Conservation (phyloP, 1,140 invertebrate genomes). For the Sinonovacula constricta region DNA sequence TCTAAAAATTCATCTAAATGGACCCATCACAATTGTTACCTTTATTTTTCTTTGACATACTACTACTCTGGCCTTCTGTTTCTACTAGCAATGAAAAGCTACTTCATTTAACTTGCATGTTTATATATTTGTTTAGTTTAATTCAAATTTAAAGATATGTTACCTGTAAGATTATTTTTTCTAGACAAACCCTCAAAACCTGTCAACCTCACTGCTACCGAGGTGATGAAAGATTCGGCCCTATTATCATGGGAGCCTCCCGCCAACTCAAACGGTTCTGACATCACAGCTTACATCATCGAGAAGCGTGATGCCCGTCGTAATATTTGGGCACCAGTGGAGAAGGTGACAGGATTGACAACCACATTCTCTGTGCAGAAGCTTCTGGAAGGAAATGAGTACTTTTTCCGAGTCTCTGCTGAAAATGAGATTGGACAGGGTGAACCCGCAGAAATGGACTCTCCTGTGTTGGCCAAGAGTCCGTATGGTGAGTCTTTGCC, state of each 20-base stretch:
- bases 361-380: conserved; percentile 84
- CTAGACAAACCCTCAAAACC: conserved; percentile 93
- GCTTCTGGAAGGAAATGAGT: conserved; percentile 90
- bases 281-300: conserved; percentile 89
- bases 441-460: conserved; percentile 87
- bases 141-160: too few species aligned
- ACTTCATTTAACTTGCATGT: too few species aligned
- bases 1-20: too few species aligned
- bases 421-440: conserved; percentile 89
- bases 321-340: conserved; percentile 91
- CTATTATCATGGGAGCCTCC: conserved; percentile 88
- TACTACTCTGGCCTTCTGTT: too few species aligned
- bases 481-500: conserved; percentile 74
- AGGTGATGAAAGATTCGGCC: conserved; percentile 73
- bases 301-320: conserved; percentile 97
- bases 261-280: conserved; percentile 87
- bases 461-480: conserved; percentile 77
- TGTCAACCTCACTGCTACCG: conserved; percentile 82
- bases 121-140: too few species aligned
- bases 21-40: too few species aligned
- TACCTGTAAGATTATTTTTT: too few species aligned
- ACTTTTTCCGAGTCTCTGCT: conserved; percentile 96
- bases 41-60: too few species aligned
- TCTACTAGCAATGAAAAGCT: too few species aligned
- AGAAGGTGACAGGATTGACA: conserved; percentile 66